A percentile compares a stretch with the other conserved stretches of the same genome.
Evolutionary conservation across 2,888 invertebrate species (phyloP).

Genomic region (Camptogramma bilineatum): DNA sequence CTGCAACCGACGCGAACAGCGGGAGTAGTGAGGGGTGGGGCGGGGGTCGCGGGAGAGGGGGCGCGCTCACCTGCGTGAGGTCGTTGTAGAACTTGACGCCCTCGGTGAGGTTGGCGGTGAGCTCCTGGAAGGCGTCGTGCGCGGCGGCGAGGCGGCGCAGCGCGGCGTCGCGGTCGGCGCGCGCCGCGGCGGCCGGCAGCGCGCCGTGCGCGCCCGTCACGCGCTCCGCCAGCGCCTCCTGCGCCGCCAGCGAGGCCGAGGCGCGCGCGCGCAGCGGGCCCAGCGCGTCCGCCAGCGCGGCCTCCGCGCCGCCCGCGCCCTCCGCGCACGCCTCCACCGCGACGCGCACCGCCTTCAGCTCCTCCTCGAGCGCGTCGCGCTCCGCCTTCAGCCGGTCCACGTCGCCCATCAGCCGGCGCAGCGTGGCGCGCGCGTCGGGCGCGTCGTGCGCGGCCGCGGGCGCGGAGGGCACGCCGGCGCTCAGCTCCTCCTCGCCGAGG

Average conservation of each 20-base stretch:
- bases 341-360: constrained; percentile 87
- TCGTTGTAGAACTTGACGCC: constrained; percentile 98
- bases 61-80: constrained; percentile 88
- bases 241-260: constrained; percentile 48
- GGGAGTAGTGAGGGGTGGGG: background rate
- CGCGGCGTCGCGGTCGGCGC: constrained; percentile 88
- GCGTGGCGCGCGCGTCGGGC: constrained; percentile 67
- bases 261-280: constrained; percentile 86
- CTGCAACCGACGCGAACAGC: constrained; percentile 67
- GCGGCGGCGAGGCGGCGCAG: constrained; percentile 95
- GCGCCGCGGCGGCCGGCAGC: constrained; percentile 77
- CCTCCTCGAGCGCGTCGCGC: constrained; percentile 91
- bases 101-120: constrained; percentile 96
- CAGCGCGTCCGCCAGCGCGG: constrained; percentile 91
- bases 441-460: constrained; percentile 77
- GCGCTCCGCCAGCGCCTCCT: constrained; percentile 56
- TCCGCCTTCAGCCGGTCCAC: constrained; percentile 95
- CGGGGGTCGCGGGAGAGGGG: background rate
- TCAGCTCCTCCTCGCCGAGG: constrained; percentile 88
- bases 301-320: constrained; percentile 93
- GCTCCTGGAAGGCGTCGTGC: constrained; percentile 96
- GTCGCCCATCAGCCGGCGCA: constrained; percentile 89
- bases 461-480: constrained; percentile 89
- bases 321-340: constrained; percentile 85
- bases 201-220: constrained; percentile 84